Conservation (phyloP, 2,113 vertebrate species). For the Callionymus lyra region DNA sequence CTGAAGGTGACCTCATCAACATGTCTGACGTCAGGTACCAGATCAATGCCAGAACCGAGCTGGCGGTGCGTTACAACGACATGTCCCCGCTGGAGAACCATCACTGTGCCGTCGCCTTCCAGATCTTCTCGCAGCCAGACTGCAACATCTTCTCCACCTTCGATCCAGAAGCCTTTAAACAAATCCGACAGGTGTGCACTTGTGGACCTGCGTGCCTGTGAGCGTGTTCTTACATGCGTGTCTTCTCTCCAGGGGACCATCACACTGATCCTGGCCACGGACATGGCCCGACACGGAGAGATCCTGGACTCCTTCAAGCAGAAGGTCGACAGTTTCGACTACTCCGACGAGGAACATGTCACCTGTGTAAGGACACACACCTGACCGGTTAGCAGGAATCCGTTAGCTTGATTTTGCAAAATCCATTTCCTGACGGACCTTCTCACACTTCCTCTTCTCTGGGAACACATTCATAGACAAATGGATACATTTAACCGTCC, state of each 20-base stretch:
- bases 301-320: slow-evolving; percentile 93
- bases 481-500: no score
- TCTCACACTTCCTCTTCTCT: no score
- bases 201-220: no score
- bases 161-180: slow-evolving; percentile 78
- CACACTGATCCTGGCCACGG: slow-evolving; percentile 89
- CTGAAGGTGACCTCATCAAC: background rate
- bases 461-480: no score
- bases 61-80: slow-evolving; percentile 94
- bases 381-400: no score
- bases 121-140: slow-evolving; percentile 84
- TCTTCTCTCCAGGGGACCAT: slow-evolving; percentile 78
- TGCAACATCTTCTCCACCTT: slow-evolving; percentile 89
- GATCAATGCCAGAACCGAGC: slow-evolving; percentile 92
- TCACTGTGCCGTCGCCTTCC: slow-evolving; percentile 94
- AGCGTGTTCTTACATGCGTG: no score
- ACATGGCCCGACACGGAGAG: slow-evolving; percentile 93
- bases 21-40: slow-evolving; percentile 75
- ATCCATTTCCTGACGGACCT: no score
- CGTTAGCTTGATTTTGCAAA: no score
- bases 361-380: slow-evolving; percentile 75
- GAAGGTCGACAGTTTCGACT: slow-evolving; percentile 87
- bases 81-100: slow-evolving; percentile 97
- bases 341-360: slow-evolving; percentile 84
- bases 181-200: slow-evolving; percentile 80